phyloP scores from a whole-genome alignment of 2,888 invertebrate species.

The Lepidonotus clava region DNA sequence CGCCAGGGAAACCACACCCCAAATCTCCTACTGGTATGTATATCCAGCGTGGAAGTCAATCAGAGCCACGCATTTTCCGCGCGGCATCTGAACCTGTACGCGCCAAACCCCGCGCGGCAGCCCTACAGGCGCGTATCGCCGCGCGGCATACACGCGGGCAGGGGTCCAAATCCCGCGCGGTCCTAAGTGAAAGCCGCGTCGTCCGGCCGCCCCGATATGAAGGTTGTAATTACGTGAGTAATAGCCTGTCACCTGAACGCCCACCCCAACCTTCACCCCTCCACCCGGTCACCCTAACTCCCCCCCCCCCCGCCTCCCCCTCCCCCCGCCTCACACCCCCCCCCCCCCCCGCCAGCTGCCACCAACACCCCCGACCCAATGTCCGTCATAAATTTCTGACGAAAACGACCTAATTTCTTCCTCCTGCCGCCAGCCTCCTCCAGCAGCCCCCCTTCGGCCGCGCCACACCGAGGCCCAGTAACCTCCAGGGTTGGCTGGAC shows the following conservation, averaged over 20 bases:
- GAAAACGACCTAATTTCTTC: conserved; percentile 43
- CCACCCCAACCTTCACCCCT: not conserved
- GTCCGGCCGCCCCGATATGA: conserved; percentile 29
- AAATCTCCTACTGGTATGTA: no score
- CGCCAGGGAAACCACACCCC: no score
- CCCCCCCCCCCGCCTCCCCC: not conserved
- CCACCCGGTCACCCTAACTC: conserved; percentile 1
- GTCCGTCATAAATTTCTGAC: conserved; percentile 8
- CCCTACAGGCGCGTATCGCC: no score
- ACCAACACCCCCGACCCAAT: not conserved
- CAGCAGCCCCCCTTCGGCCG: conserved; percentile 14
- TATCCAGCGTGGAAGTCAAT: no score
- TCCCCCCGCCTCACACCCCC: not conserved
- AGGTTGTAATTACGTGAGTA: conserved; percentile 27
- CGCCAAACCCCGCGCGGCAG: no score
- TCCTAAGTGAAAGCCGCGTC: no score
- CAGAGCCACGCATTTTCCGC: no score
- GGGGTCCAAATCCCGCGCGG: no score
- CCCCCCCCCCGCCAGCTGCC: not conserved
- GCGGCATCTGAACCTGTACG: no score
- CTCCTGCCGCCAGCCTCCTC: no score
- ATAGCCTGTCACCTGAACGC: conserved; percentile 35
- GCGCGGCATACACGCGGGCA: no score
- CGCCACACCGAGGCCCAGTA: conserved; percentile 28
- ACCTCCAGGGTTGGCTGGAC: not conserved